These are phyloP conservation scores for Hypolimnas misippus DNA, from an alignment of 2,888 invertebrate species.

Conservation along the genomic window DNA sequence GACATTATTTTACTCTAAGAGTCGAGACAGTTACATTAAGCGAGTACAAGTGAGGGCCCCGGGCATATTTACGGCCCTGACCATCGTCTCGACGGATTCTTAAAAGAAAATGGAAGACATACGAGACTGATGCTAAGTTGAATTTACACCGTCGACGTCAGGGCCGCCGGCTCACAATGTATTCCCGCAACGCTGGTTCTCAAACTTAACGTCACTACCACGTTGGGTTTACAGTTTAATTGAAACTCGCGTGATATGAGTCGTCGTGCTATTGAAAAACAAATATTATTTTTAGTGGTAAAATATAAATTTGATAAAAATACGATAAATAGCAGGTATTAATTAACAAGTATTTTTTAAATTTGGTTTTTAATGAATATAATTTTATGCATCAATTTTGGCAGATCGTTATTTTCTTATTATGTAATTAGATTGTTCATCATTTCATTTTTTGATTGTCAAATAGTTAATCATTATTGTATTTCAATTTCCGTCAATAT, in stretches of 20 bases:
- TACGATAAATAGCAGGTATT: too few species aligned
- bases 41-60: slow-evolving; percentile 2
- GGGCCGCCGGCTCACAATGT: slow-evolving; percentile 41
- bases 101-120: slow-evolving; percentile 42
- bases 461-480: too few species aligned
- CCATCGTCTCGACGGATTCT: slow-evolving; percentile 43
- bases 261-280: neutral
- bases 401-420: too few species aligned
- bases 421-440: too few species aligned
- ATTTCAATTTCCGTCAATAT: too few species aligned
- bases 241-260: too few species aligned
- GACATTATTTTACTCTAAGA: slow-evolving; percentile 2
- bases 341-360: too few species aligned
- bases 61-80: slow-evolving; percentile 36
- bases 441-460: too few species aligned
- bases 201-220: slow-evolving; percentile 28
- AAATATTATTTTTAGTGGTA: neutral
- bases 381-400: too few species aligned
- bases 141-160: slow-evolving; percentile 45
- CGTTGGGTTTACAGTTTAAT: neutral
- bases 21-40: slow-evolving; percentile 10
- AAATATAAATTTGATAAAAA: too few species aligned
- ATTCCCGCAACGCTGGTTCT: slow-evolving; percentile 37
- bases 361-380: too few species aligned
- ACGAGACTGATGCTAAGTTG: slow-evolving; percentile 43